A percentile compares a stretch with the other conserved stretches of the same genome.
Evolutionary conservation across 30 jellyfish, hydroid and myxozoan species (phyloP).

Genomic region (Rhopilema esculentum): DNA sequence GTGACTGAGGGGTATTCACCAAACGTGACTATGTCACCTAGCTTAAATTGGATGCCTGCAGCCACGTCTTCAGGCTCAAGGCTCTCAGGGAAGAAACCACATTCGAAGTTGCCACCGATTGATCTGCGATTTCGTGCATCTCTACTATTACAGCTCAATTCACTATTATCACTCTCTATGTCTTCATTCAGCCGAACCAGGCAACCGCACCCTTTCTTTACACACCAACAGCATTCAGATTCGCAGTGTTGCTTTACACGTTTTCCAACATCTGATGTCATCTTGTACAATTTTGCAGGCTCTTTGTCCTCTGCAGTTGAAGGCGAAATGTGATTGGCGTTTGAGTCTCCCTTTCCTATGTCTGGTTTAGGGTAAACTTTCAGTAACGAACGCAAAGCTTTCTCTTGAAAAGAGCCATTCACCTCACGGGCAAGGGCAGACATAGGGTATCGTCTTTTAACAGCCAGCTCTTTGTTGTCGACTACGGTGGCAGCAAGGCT

Average conservation of each 20-base stretch:
- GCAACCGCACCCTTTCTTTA: constrained; percentile 51
- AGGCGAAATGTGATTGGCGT: neutral
- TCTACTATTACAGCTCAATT: constrained; percentile 49
- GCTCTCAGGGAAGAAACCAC: constrained; percentile 57
- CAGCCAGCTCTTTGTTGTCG: neutral
- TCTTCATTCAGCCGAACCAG: neutral
- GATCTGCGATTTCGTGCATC: constrained; percentile 11
- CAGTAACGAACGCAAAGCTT: constrained; percentile 15
- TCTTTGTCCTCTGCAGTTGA: neutral
- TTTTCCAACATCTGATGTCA: constrained; percentile 28
- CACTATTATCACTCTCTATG: constrained; percentile 63
- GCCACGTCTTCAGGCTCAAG: constrained; percentile 15
- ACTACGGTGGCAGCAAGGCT: constrained; percentile 31
- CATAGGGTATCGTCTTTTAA: constrained; percentile 29
- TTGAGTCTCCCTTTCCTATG: neutral
- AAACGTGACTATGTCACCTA: constrained; percentile 56
- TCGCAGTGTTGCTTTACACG: constrained; percentile 36
- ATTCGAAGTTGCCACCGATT: constrained; percentile 2
- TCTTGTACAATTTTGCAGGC: constrained; percentile 24
- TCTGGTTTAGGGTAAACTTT: constrained; percentile 19
- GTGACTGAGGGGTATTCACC: constrained; percentile 54
- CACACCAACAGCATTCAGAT: constrained; percentile 58
- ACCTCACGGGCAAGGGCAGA: constrained; percentile 51
- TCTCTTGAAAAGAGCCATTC: constrained; percentile 46
- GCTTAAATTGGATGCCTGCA: neutral